phyloP scores from a whole-genome alignment of 2,113 vertebrate genomes.

The Hipposideros armiger region DNA sequence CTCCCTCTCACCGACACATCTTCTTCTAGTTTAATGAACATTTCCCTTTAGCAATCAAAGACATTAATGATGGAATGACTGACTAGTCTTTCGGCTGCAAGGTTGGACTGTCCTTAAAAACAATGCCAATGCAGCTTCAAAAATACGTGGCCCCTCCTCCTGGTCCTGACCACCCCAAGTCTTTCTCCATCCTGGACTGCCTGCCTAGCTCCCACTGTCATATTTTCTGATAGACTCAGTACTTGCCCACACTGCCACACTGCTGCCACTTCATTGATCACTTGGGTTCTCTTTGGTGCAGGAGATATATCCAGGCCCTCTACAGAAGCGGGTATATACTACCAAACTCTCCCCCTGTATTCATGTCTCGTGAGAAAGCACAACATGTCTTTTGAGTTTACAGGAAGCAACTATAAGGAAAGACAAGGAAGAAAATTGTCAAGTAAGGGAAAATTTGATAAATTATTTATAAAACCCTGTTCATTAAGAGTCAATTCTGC shows the following conservation, averaged over 20 bases:
- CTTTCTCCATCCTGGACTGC: not conserved
- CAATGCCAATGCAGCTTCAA: not conserved
- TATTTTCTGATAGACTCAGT: not conserved
- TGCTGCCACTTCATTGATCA: not conserved
- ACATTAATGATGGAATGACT: no score
- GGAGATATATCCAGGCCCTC: not conserved
- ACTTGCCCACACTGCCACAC: not conserved
- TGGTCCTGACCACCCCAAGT: not conserved
- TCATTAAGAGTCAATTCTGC: not conserved
- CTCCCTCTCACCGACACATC: not conserved
- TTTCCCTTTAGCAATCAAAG: constrained; percentile 14
- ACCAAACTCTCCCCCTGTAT: not conserved
- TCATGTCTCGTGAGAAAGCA: not conserved
- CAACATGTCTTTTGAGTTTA: not conserved
- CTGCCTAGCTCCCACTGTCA: not conserved
- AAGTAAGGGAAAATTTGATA: constrained; percentile 6
- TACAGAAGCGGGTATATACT: not conserved
- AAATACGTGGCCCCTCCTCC: not conserved
- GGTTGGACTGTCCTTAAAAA: not conserved
- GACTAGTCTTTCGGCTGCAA: not conserved
- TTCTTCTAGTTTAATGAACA: not conserved
- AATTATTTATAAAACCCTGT: constrained; percentile 40
- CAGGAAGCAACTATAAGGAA: not conserved
- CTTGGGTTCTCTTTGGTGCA: not conserved
- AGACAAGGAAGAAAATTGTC: not conserved